Base-by-base conservation (phyloP, 2,888 invertebrate species). In the Yponomeuta malinellus region DNA sequence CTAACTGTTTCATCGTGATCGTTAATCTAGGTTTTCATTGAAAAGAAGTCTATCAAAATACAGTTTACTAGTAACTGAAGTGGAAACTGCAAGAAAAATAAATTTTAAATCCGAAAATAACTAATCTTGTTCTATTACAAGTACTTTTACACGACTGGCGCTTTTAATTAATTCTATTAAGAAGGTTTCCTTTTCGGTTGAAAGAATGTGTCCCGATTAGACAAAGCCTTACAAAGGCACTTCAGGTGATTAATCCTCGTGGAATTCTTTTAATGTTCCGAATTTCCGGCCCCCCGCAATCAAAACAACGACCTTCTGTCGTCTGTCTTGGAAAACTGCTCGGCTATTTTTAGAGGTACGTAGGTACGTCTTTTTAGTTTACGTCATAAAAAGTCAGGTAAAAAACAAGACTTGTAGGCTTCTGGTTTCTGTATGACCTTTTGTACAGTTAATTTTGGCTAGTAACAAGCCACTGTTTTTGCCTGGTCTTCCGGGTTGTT, bases 231-330 rank as follows among this genome's bases (percentile, higher is more conserved):
- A 82, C 85, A 82, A 83, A 85, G 84, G 78, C 79, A 77, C 80
- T 82, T 83, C 84, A 85, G 85, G 86, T 86, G 86, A 87, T 87
- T 87, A 87, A 86, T 86, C 87, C 85, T 80, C 74, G 77, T 77
- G 82, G 86, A 84, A 87, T 87, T 87, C 86, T 87, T 86, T 84
- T 80, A 79, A 71, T 71, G 71, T 63, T 63, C 59, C 70, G 68
- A 70, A 70, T 72, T 73, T 72, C 73, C 71, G 69, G 72, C 71
- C 63, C 63, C 52, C 52, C 23, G 65, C 52, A 69, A 48, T 68
- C 68, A 48, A 43, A 48, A 68, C 43, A 43, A 43, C n/a, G 68
- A 37, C 52, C 12, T 59, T 59, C 52, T 59, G 52, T 15, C 15
- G 31, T 64, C 64, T n/a, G 64, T 2, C n/a, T 64, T 64, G 12